A percentile compares a stretch with the other conserved stretches of the same genome.
These are phyloP conservation scores for Cyanoramphus novaezelandiae DNA, from an alignment of 2,113 vertebrate species.

Conservation along the genomic window DNA sequence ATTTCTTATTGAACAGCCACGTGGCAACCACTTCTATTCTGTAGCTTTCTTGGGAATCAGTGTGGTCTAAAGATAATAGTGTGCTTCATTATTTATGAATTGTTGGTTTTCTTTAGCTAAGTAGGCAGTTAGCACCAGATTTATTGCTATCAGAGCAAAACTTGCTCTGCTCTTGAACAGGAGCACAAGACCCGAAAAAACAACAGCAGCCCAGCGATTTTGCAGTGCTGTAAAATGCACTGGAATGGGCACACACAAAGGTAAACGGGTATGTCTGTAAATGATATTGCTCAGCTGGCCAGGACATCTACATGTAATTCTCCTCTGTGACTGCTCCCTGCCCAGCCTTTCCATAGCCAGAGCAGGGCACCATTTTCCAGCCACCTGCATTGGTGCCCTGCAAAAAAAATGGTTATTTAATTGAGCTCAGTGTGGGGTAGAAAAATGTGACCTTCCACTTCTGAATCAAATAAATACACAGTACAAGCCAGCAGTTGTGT, in stretches of 20 bases:
- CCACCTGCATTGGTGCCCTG: not conserved
- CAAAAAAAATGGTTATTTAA: not conserved
- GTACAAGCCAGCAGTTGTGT: not conserved
- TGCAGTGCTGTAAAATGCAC: not conserved
- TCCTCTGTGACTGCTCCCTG: accelerated
- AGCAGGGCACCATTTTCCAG: not conserved
- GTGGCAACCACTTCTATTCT: not conserved
- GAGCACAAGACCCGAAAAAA: not conserved
- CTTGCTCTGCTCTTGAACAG: not conserved
- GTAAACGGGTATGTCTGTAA: not conserved
- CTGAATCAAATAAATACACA: not conserved
- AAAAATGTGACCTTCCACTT: not conserved
- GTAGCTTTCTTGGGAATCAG: not conserved
- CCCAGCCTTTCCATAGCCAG: not conserved
- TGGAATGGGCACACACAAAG: not conserved
- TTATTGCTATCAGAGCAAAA: not conserved
- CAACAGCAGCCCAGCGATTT: not conserved
- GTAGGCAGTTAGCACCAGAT: not conserved
- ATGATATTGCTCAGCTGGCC: not conserved
- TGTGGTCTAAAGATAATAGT: not conserved
- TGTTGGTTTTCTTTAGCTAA: not conserved
- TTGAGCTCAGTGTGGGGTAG: not conserved
- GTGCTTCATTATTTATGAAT: constrained; percentile 2
- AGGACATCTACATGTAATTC: accelerated
- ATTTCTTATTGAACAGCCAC: not conserved